A percentile compares a stretch with the other conserved stretches of the same genome.
These are phyloP conservation scores for Halocynthia aurantium DNA, from an alignment of 23 tunicate species.

Conservation along the genomic window DNA sequence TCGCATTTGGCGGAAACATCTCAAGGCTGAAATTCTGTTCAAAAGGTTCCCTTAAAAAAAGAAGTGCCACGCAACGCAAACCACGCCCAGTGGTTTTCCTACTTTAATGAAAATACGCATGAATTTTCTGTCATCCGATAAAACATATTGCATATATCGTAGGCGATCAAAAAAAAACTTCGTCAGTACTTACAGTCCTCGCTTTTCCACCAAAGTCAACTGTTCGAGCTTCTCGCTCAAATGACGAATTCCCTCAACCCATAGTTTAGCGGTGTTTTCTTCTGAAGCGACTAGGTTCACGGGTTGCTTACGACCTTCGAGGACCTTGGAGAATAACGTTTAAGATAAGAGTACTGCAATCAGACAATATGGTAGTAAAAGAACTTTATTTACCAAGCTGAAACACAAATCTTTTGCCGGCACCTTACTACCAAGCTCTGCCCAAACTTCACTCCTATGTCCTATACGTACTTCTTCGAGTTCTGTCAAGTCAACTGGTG, in stretches of 20 bases:
- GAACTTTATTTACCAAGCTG: conserved; percentile 37
- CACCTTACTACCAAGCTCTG: conserved; percentile 26
- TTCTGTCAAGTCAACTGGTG: conserved; percentile 50
- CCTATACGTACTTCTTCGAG: conserved; percentile 40
- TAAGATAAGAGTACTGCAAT: neutral
- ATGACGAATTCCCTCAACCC: conserved; percentile 46
- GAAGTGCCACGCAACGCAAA: too few species aligned
- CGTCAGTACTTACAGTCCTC: conserved; percentile 23
- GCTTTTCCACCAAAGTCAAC: conserved; percentile 33
- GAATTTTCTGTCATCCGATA: too few species aligned
- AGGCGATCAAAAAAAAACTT: too few species aligned
- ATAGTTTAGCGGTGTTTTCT: conserved; percentile 13
- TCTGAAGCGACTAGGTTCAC: conserved; percentile 34
- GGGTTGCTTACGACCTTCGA: conserved; percentile 19
- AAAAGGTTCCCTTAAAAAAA: too few species aligned
- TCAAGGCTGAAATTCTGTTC: too few species aligned
- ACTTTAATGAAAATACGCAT: too few species aligned
- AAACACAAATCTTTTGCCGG: conserved; percentile 41
- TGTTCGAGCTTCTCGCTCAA: conserved; percentile 43
- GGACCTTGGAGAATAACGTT: conserved; percentile 18
- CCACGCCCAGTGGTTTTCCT: too few species aligned
- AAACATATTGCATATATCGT: too few species aligned
- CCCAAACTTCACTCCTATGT: conserved; percentile 39
- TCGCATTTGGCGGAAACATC: too few species aligned
- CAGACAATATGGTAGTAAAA: neutral